Conservation (phyloP, 2,797 vertebrate species). For the Epinephelus coioides region DNA sequence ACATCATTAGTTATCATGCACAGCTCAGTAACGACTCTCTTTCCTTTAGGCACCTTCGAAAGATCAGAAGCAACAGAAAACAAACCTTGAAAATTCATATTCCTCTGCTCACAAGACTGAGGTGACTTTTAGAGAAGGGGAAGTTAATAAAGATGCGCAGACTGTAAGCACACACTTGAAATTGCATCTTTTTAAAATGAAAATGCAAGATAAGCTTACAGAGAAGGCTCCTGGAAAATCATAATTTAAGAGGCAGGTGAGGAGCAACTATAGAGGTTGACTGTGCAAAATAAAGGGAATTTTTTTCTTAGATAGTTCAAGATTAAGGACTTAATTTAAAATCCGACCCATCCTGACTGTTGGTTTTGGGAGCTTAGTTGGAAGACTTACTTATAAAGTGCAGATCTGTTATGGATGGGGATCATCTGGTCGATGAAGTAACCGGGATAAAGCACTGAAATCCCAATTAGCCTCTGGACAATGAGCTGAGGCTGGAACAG, state of each 20-base stretch:
- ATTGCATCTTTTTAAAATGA: constrained; percentile 49
- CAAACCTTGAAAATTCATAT: constrained; percentile 16
- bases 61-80: constrained; percentile 3
- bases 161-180: constrained; percentile 30
- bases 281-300: not conserved
- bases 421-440: constrained; percentile 93
- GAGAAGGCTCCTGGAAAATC: constrained; percentile 17
- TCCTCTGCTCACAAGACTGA: constrained; percentile 12
- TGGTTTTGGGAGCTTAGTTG: constrained; percentile 7
- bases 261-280: not conserved
- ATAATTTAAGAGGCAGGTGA: constrained; percentile 5
- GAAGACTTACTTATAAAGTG: constrained; percentile 95
- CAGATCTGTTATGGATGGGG: constrained; percentile 92
- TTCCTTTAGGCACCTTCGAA: constrained; percentile 2
- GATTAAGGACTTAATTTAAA: constrained; percentile 5
- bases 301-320: constrained; percentile 5
- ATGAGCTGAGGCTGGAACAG: constrained; percentile 99
- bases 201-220: constrained; percentile 30
- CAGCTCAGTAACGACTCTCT: constrained; percentile 15
- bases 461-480: constrained; percentile 93
- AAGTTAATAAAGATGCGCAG: constrained; percentile 50
- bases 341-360: not conserved
- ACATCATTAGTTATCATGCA: not conserved
- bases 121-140: constrained; percentile 25
- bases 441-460: constrained; percentile 94